These are phyloP conservation scores for Aphelinus certus DNA, from an alignment of 1,140 invertebrate species.

Conservation along the genomic window DNA sequence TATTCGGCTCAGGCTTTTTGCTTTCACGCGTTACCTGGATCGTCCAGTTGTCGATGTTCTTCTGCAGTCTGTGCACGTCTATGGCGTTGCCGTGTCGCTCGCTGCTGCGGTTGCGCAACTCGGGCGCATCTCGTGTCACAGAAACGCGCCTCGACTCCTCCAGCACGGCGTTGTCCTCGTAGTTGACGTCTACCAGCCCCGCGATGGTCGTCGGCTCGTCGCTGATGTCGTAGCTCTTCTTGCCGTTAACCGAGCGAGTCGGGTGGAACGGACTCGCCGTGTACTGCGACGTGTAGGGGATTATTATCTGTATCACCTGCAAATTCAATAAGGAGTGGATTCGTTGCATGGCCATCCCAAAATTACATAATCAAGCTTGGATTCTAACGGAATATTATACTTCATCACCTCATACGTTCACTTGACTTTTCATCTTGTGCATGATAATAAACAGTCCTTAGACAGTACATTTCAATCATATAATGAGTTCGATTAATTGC, in stretches of 20 bases:
- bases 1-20: too few relatives aligned
- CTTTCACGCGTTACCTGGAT: slow-evolving; percentile 69
- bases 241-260: slow-evolving; percentile 49
- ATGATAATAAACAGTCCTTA: too few relatives aligned
- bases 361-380: too few relatives aligned
- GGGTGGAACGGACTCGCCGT: slow-evolving; percentile 68
- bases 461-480: too few relatives aligned
- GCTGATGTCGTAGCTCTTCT: slow-evolving; percentile 46
- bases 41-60: slow-evolving; percentile 86
- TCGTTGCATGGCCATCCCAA: too few relatives aligned
- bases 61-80: slow-evolving; percentile 78
- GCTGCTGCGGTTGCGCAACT: slow-evolving; percentile 53
- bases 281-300: slow-evolving; percentile 77
- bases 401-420: too few relatives aligned
- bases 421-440: too few relatives aligned
- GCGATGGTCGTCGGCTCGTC: slow-evolving; percentile 45
- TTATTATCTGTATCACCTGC: slow-evolving; percentile 77
- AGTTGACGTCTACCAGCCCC: slow-evolving; percentile 40
- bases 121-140: slow-evolving; percentile 46
- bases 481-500: too few relatives aligned
- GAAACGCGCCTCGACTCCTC: slow-evolving; percentile 62
- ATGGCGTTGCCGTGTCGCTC: slow-evolving; percentile 66
- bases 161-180: slow-evolving; percentile 52
- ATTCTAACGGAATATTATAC: too few relatives aligned
- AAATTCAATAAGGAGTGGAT: too few relatives aligned